Evolutionary conservation across 2,113 vertebrate species (phyloP), one percentile per base, ranked within the genome.

Genomic region (Furnarius figulus): DNA sequence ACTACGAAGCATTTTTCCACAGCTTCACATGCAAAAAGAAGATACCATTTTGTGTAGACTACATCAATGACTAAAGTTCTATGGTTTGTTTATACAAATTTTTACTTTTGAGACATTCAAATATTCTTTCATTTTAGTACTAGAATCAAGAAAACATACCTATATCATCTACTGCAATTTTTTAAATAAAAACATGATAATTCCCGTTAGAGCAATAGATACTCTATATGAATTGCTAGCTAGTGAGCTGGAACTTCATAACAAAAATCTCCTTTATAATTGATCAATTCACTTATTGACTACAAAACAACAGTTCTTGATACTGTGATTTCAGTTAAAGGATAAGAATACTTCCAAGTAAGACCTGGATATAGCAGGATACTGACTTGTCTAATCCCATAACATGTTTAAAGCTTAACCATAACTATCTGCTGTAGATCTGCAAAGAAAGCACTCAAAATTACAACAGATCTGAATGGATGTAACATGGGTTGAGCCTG

Each of bases 391-490:
- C 40, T 94, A 97, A 97, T 94, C 77, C 67, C 65, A 77, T 59
- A 35, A 40, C 31, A 28, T 76, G 70, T 91, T 93, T 92, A 92
- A 95, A 92, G 79, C 80, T 97, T 94, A 95, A 47, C 89, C 6
- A 22, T 31, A 75, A 61, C n/a, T 75, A 33, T 91, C 56, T 90
- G 81, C 27, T 65, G 70, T 58, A 82, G 33, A 72, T 90, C 58
- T 81, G 73, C 71, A 96, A 75, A 92, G 87, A 95, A 95, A 85
- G 33, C 80, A 76, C 90, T 95, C 88, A 59, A 96, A 97, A 95
- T 94, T 40, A 56, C 83, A 90, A 22, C 86, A 85, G 90, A 95
- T 92, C 79, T 91, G 87, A 96, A 91, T 75, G 87, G 82, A 73
- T 94, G 68, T 5, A 44, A 94, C 96, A 76, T 86, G 47, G 59